Base-by-base conservation (phyloP, 2,113 vertebrate species). In the Ivindomyrus marchei region DNA sequence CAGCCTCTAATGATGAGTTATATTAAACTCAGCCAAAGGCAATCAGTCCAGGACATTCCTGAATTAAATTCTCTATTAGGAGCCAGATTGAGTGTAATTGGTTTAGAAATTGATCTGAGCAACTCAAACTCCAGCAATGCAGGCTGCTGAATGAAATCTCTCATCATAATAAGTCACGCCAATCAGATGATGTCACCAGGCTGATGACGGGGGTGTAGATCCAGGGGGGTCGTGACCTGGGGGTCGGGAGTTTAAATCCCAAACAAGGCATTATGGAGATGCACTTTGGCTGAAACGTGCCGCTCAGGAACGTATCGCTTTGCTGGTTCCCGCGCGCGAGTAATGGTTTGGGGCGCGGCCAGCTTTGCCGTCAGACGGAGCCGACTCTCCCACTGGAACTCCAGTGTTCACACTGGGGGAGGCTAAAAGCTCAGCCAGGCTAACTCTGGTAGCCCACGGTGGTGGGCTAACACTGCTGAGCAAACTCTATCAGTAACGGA, bases 11-110 rank as follows among this genome's bases (percentile, higher is more conserved):
- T n/a, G 24, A 31, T 70, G 42, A 27, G 24, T 49, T 70, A 31
- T 77, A 74, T 47, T 45, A 88, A 58, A 74, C 27, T 84, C 49
- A 53, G 36, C 27, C 74, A 56, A 80, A 83, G 36, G 70, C 49
- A 80, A 89, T 89, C 70, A 84, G 50, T 56, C 88, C 49, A 39
- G 74, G 88, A 89, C 74, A 36, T 89, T 84, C 45, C 50, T 89
- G 88, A 53, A 89, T 84, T 53, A 52, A 80, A 53, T 46, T 89
- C 45, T 36, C 66, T 24, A 53, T 13, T 83, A 53, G 21, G 49
- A 49, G 49, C 88, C 31, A 89, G 88, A 89, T 83, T 83, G 88
- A 89, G 39, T 53, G 50, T 27, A 77, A 31, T 42, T 83, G 36
- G 31, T 56, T 83, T 42, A 39, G 49, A 52, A 70, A 89, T 89